Percentiles rank a stretch among this genome's conserved stretches.
These are phyloP conservation scores for Speoplatyrhinus poulsoni DNA, from an alignment of 2,113 vertebrate species.

Conservation along the genomic window DNA sequence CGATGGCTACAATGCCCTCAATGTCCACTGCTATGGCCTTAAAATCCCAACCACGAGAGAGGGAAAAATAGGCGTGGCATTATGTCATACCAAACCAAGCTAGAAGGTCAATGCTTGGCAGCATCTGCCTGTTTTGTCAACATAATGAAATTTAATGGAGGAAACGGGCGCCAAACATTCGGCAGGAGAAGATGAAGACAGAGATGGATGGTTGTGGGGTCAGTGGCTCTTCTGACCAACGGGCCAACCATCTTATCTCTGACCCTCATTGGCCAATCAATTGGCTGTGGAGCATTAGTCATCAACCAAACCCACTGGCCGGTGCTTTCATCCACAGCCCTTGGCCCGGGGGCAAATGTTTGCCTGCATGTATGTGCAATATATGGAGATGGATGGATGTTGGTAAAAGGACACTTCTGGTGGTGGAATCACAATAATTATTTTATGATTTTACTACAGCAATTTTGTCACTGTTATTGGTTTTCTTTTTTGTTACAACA, in stretches of 20 bases:
- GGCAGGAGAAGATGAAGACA: constrained; percentile 77
- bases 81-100: constrained; percentile 49
- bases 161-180: constrained; percentile 73
- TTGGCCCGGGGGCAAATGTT: constrained; percentile 36
- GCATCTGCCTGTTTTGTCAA: constrained; percentile 86
- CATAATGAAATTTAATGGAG: constrained; percentile 75
- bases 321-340: constrained; percentile 40
- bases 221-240: constrained; percentile 79
- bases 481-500: too few relatives aligned
- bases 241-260: constrained; percentile 83
- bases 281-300: constrained; percentile 91
- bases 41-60: constrained; percentile 32
- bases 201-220: constrained; percentile 89
- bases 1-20: constrained; percentile 58
- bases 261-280: constrained; percentile 84
- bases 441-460: too few relatives aligned
- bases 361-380: constrained; percentile 41
- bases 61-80: constrained; percentile 56
- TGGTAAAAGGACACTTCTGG: constrained; percentile 2
- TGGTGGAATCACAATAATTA: neutral
- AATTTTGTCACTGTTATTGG: too few relatives aligned
- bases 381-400: constrained; percentile 47
- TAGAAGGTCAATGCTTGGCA: constrained; percentile 67
- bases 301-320: constrained; percentile 56
- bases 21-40: constrained; percentile 46